Conservation (phyloP, 2,888 invertebrate species). For the Meta bourneti region DNA sequence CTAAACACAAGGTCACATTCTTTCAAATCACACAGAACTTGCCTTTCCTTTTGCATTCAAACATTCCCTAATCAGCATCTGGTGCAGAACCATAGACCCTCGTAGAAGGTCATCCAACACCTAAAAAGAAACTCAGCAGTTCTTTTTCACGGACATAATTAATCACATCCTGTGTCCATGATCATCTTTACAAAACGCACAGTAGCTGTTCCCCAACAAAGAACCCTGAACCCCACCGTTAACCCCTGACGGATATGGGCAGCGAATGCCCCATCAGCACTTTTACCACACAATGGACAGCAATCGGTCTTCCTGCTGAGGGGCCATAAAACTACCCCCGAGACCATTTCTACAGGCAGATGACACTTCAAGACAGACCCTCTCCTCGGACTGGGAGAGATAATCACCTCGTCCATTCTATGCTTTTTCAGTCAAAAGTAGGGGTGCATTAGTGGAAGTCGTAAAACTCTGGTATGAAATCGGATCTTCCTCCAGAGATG, state of each 20-base stretch:
- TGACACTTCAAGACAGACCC: conserved; percentile 25
- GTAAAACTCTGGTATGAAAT: neutral
- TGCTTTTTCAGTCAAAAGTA: neutral
- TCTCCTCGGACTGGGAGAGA: neutral
- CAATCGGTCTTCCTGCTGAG: neutral
- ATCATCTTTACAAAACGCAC: neutral
- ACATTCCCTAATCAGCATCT: too few species aligned
- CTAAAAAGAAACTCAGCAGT: too few species aligned
- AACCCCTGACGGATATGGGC: neutral
- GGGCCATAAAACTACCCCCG: conserved; percentile 12
- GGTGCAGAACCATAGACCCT: too few species aligned
- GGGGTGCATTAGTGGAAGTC: neutral
- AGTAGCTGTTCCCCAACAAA: neutral
- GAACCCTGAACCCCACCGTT: neutral
- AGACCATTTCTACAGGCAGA: conserved; percentile 5
- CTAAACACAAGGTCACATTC: too few species aligned
- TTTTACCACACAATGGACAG: neutral
- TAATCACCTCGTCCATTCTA: neutral
- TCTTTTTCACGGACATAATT: neutral
- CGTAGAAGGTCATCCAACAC: too few species aligned
- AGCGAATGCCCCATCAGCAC: neutral
- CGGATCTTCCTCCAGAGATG: neutral
- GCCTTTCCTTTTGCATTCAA: too few species aligned
- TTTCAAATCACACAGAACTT: too few species aligned
- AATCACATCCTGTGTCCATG: neutral